Conservation (phyloP, 2,113 vertebrate species). For the Myrmecophaga tridactyla region DNA sequence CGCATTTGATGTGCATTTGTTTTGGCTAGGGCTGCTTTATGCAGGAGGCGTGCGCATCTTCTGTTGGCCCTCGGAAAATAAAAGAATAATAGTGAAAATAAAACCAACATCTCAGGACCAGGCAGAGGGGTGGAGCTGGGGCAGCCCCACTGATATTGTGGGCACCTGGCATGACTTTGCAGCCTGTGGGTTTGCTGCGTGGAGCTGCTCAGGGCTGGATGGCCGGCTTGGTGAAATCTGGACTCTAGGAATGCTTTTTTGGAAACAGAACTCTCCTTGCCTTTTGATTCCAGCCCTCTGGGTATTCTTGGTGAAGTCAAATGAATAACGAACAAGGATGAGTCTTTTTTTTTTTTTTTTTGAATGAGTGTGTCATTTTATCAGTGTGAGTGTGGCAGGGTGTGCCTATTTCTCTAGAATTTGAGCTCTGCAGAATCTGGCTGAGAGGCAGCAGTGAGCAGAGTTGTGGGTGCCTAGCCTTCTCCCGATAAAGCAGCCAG, state of each 20-base stretch:
- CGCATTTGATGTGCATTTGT: slow-evolving; percentile 77
- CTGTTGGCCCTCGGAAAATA: slow-evolving; percentile 68
- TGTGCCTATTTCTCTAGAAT: background rate
- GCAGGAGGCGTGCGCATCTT: slow-evolving; percentile 65
- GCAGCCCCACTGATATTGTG: fast-evolving
- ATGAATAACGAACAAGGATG: background rate
- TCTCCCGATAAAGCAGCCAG: background rate
- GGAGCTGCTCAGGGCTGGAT: background rate
- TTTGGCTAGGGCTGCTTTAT: slow-evolving; percentile 64
- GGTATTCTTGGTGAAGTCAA: slow-evolving; percentile 13
- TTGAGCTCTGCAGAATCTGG: background rate
- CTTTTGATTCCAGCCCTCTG: background rate
- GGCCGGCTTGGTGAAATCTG: background rate
- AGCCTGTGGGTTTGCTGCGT: background rate
- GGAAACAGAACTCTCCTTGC: background rate
- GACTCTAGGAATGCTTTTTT: slow-evolving; percentile 37
- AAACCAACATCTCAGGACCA: background rate
- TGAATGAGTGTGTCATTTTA: background rate
- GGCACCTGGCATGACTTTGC: background rate
- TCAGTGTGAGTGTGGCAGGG: background rate
- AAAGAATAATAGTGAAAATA: slow-evolving; percentile 57
- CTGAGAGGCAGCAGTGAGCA: background rate
- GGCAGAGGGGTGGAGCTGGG: background rate
- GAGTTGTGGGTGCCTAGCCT: background rate
- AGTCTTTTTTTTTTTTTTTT: background rate